Base-by-base conservation (phyloP, 2,113 vertebrate genomes). In the Abramis brama region DNA sequence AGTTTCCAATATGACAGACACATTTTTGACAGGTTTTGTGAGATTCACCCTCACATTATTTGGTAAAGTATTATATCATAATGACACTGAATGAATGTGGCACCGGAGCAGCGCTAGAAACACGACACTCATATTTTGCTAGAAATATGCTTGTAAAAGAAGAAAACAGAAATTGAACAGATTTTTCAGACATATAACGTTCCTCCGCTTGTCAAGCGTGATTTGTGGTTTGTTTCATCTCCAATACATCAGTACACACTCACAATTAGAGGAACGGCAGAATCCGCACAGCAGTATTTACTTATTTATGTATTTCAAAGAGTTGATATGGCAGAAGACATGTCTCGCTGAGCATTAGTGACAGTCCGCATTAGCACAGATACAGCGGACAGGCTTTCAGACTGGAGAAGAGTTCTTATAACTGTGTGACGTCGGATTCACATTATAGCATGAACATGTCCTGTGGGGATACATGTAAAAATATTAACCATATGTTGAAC, bases 211-310 rank as follows among this genome's bases (percentile, higher is more conserved):
- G 92, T 93, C 91, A 91, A 85, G 82, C 59, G 75, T 87, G 78
- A 94, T 93, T 92, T 93, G 88, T 70, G 78, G 88, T 89, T 90
- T 87, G 90, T 94, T 94, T 95, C 91, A 94, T 95, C 91, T 93
- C 39, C 33, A 25, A 88, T 91, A 89, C 90, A 93, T 91, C 89
- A 90, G 83, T 90, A 89, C 91, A 92, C 90, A 87, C 92, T 90
- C 76, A 87, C 89, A 92, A 94, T 93, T 89, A 90, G 87, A 77
- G 89, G 88, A 91, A 90, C 92, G 92, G 91, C 91, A 92, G 91
- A 89, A 89, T 86, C 90, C 91, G 92, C 91, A 93, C 86, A 91
- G 88, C 73, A 79, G 86, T 86, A 92, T 91, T 82, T 93, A 93
- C 90, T 93, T 92, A 90, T 92, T 88, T 21, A 82, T 88, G 82